Base-by-base conservation (phyloP, 2,797 vertebrate genomes). In the Hoplostethus mediterraneus region DNA sequence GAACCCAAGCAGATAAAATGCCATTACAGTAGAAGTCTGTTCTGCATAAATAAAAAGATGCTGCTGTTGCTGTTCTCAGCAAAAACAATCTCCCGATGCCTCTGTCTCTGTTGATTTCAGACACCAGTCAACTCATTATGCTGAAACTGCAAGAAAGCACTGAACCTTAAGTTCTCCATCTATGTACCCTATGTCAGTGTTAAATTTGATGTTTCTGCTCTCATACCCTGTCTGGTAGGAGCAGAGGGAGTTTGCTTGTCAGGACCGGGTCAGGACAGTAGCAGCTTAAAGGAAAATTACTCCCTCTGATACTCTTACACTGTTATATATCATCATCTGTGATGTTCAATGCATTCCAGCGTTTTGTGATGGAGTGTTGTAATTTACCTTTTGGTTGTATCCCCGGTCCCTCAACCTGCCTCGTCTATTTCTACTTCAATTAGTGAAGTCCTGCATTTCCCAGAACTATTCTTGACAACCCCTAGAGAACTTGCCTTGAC, bases 191-290 rank as follows among this genome's bases (percentile, higher is more conserved):
- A 31, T 81, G 66, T 80, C 73, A 66, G 76, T 83, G 72, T 79
- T 87, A 88, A 82, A 89, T 87, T 72, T 77, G 47, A 90, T 75
- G 74, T 89, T 89, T 86, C 76, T 56, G 64, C 86, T 89, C 78
- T 73, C 52, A 62, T 36, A 80, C 51, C 68, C 81, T 44, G 64
- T 75, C 71, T 80, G 72, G 80, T 67, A 71, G 75, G 53, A 86
- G 66, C 65, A 0, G 21, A 14, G 16, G 45, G 67, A 63, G 75
- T 77, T 86, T 87, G 73, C 83, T 91, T 86, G 85, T 67, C 87
- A 75, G 70, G 81, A 83, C 38, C 70, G 76, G 82, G 83, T 88
- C 84, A 81, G 74, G 75, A 67, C 75, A 64, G 60, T 48, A 77
- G 78, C 54, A 33, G 65, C 78, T 82, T 77, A 82, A 28, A 3